A percentile compares a stretch with the other conserved stretches of the same genome.
phyloP scores from a whole-genome alignment of 2,113 vertebrate species.

The Aspidoscelis tigris region DNA sequence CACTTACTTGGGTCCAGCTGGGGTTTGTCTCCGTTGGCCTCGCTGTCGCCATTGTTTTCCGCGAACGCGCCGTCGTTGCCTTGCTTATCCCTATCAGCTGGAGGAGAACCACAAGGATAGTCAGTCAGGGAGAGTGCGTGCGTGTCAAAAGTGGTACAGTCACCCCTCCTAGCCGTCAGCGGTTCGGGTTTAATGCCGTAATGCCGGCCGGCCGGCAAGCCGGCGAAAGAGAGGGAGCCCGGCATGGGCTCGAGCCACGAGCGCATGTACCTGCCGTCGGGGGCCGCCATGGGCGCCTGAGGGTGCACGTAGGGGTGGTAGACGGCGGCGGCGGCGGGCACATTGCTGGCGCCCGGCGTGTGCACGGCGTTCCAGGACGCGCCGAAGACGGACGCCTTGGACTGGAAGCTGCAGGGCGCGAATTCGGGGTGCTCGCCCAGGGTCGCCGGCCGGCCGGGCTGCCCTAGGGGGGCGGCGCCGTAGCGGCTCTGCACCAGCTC shows the following conservation, averaged over 20 bases:
- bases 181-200: constrained; percentile 97
- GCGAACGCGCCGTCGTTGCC: constrained; percentile 84
- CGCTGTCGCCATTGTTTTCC: constrained; percentile 82
- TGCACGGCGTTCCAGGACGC: constrained; percentile 92
- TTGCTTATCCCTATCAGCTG: constrained; percentile 89
- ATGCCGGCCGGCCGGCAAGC: constrained; percentile 90
- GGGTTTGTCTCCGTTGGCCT: constrained; percentile 82
- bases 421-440: constrained; percentile 89
- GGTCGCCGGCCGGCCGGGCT: constrained; percentile 79
- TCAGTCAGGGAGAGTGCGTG: constrained; percentile 93
- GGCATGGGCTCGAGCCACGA: constrained; percentile 94
- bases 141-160: constrained; percentile 89
- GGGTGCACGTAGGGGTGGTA: constrained; percentile 92
- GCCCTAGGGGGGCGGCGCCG: constrained; percentile 81
- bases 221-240: constrained; percentile 92
- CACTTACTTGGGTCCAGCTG: constrained; percentile 91
- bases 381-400: constrained; percentile 89
- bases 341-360: constrained; percentile 82
- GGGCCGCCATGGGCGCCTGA: constrained; percentile 84
- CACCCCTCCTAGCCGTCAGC: constrained; percentile 84
- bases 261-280: constrained; percentile 92
- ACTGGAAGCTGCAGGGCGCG: constrained; percentile 91
- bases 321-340: constrained; percentile 78
- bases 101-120: constrained; percentile 87
- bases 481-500: constrained; percentile 88